These are phyloP conservation scores for Drosophila heteroneura DNA, from an alignment of 2,888 invertebrate genomes.

Conservation along the genomic window DNA sequence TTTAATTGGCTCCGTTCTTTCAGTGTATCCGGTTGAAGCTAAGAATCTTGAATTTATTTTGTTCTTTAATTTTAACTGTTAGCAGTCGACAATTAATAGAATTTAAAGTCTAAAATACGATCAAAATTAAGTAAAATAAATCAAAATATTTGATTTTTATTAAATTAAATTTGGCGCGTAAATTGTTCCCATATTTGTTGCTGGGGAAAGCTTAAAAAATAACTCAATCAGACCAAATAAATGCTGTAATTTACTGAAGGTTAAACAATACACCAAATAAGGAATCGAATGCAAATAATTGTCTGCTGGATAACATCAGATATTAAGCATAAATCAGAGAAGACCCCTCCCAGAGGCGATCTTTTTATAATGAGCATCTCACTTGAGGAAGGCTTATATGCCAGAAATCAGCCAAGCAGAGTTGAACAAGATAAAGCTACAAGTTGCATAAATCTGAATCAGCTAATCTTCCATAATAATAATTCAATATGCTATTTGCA, in stretches of 20 bases:
- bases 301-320: background rate
- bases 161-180: background rate
- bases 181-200: no score
- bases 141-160: background rate
- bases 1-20: slow-evolving; percentile 38
- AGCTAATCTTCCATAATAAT: background rate
- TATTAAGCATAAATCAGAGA: background rate
- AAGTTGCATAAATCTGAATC: background rate
- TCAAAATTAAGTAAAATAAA: background rate
- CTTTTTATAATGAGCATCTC: background rate
- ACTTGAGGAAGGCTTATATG: background rate
- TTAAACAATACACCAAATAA: background rate
- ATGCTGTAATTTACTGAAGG: background rate
- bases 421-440: background rate
- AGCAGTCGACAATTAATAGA: background rate
- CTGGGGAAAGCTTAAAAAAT: no score
- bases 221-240: no score
- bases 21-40: slow-evolving; percentile 31
- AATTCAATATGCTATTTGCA: background rate
- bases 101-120: background rate
- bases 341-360: background rate
- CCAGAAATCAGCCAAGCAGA: background rate
- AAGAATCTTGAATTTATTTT: background rate
- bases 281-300: background rate
- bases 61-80: background rate